Evolutionary conservation across 2,797 vertebrate genomes (phyloP), one percentile per base, ranked within the genome.

Genomic region (Enteromius trimaculatus): DNA sequence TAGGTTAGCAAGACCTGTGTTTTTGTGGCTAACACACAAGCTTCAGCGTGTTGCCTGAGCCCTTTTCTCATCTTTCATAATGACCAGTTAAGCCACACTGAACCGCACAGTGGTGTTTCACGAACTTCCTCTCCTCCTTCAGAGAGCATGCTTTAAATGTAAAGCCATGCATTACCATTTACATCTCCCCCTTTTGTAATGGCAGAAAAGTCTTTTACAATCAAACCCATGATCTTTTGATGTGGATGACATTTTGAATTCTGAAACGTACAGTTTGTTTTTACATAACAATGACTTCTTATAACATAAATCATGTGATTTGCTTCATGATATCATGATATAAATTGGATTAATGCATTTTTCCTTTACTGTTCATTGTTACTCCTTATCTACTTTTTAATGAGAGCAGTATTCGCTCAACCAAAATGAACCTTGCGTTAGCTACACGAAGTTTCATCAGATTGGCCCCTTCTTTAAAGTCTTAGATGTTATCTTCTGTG

Each of bases 31-130:
- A 37, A 17, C 51, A 26, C 81, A 60, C 75, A 31, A 71, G 87
- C 85, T 87, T 39, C 26, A 58, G 81, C 88, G 16, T 34, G 89
- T 76, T 60, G 69, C 78, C 13, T 31, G 69, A 79, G 77, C 79
- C 71, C 86, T 49, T 53, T 19, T 60, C 70, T 79, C 62, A 68
- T 83, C 85, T 84, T 77, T 77, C 84, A 80, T 88, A 86, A 88
- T 79, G 81, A 86, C 79, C 78, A 79, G 81, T 81, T 87, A 72
- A 75, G 84, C 66, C 68, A 60, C 11, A 13, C 49, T 85, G 34
- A 84, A 82, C 82, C 78, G 6, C 75, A 58, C 14, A 69, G 69
- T 77, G 82, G 39, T 53, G n/a, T 77, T 72, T 85, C 31, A n/a
- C 19, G 4, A 70, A 70, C 72, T 81, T 77, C 42, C 53, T 76